Conservation (phyloP, 2,888 invertebrate genomes). For the Micoletzkya japonica region DNA sequence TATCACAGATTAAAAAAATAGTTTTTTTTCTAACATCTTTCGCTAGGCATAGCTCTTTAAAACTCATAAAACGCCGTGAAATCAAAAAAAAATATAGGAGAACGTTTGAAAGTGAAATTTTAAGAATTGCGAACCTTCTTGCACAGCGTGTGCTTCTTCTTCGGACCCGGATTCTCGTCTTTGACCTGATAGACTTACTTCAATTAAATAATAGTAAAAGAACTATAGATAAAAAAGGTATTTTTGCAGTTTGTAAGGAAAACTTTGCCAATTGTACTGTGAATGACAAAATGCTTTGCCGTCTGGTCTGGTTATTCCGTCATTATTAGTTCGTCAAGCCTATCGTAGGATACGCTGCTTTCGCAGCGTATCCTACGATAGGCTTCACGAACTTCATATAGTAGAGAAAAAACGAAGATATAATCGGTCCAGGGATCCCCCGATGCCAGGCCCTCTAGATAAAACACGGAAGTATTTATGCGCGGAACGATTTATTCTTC, state of each 20-base stretch:
- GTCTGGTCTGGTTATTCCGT: background rate
- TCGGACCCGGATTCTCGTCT: slow-evolving; percentile 29
- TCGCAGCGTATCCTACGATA: background rate
- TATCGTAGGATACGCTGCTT: no score
- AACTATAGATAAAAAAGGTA: background rate
- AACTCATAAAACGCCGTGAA: background rate
- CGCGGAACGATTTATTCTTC: no score
- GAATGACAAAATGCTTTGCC: no score
- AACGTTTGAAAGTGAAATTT: background rate
- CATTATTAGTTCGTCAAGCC: background rate
- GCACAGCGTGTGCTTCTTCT: slow-evolving; percentile 27
- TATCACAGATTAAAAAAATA: background rate
- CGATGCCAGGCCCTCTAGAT: no score
- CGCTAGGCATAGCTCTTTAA: background rate
- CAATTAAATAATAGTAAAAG: slow-evolving; percentile 7
- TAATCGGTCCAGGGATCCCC: no score
- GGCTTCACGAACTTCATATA: background rate
- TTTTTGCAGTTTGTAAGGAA: no score
- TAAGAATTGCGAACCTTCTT: slow-evolving; percentile 21
- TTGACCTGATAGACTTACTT: slow-evolving; percentile 29
- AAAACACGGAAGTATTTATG: no score
- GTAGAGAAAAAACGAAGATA: no score
- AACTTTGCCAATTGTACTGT: no score
- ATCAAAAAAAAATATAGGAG: background rate
- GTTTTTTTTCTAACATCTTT: background rate